Evolutionary conservation across 1,140 invertebrate genomes (phyloP), one percentile per base, ranked within the genome.

Genomic region (Pogonomyrmex barbatus): DNA sequence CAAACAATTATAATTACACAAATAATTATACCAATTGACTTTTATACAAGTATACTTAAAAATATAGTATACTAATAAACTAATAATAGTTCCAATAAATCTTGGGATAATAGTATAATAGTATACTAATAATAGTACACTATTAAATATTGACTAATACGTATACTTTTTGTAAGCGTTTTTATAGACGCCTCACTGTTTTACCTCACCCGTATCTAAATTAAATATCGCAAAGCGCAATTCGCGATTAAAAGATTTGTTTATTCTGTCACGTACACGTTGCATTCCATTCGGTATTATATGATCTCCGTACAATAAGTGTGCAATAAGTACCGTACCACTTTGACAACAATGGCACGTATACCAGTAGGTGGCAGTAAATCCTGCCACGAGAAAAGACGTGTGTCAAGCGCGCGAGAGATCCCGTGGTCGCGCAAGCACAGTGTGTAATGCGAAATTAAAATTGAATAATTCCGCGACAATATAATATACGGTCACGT

Each of bases 401-500:
- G 50, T 42, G 47, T 65, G 54, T 77, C 62, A 75, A 65, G 76
- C 86, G 73, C 82, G 73, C 36, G 70, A 24, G 58, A 73, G 79
- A 86, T 82, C 75, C 30, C 76, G 77, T 65, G 45, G 56, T 47
- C 47, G 63, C 68, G 36, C 56, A 33, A 62, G 52, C 56, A 39
- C 39, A 39, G 62, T 60, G 39, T 24, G 65, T 14, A 81, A 62
- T 60, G 30, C 6, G 60, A 68, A 86, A 90, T 91, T 86, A 88
- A 87, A 88, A 70, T 86, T 86, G 83, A 87, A 87, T 88, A 89
- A 88, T 82, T 58, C 76, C 54, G 56, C 56, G 65, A 82, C 85
- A 24, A 86, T 54, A 81, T 75, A 85, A 88, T 91, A 88, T 85
- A 85, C 68, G 58, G 36, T 24, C 33, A 12, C 58, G 30, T 52